These are phyloP conservation scores for Drosophila emarginata DNA, from an alignment of 2,888 invertebrate species.

Conservation along the genomic window DNA sequence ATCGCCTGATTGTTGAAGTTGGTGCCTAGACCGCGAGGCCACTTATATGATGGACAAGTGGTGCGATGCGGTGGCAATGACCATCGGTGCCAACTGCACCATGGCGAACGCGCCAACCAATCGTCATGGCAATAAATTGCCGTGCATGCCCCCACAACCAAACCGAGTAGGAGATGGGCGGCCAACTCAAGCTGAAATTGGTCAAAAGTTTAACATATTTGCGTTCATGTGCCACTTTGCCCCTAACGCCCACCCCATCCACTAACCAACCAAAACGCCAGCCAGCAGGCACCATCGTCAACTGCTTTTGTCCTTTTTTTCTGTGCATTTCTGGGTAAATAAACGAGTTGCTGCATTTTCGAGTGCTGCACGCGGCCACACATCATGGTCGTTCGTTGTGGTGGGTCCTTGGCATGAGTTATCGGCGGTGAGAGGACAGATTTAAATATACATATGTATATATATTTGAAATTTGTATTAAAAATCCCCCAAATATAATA, in stretches of 20 bases:
- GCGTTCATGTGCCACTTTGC: constrained; percentile 53
- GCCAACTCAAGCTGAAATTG: constrained; percentile 74
- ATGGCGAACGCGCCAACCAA: constrained; percentile 51
- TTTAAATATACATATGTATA: neutral
- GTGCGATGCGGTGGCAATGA: constrained; percentile 33
- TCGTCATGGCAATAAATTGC: constrained; percentile 77
- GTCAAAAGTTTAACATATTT: constrained; percentile 79
- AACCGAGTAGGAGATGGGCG: constrained; percentile 44
- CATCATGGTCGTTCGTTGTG: constrained; percentile 26
- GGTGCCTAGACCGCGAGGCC: constrained; percentile 55
- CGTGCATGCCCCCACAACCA: constrained; percentile 38
- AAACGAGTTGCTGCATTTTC: constrained; percentile 56
- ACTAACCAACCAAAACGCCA: neutral
- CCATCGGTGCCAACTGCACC: constrained; percentile 21
- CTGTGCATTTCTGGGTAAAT: constrained; percentile 67
- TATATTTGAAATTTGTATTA: neutral
- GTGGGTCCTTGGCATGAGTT: constrained; percentile 26
- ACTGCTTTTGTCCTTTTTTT: constrained; percentile 47
- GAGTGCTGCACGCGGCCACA: constrained; percentile 41
- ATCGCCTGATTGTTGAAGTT: constrained; percentile 22
- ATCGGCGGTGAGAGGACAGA: neutral
- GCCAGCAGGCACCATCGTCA: neutral
- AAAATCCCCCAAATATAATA: neutral
- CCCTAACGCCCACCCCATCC: neutral
- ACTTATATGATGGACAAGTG: constrained; percentile 49